phyloP scores from a whole-genome alignment of 2,113 vertebrate species.

The Collichthys lucidus region DNA sequence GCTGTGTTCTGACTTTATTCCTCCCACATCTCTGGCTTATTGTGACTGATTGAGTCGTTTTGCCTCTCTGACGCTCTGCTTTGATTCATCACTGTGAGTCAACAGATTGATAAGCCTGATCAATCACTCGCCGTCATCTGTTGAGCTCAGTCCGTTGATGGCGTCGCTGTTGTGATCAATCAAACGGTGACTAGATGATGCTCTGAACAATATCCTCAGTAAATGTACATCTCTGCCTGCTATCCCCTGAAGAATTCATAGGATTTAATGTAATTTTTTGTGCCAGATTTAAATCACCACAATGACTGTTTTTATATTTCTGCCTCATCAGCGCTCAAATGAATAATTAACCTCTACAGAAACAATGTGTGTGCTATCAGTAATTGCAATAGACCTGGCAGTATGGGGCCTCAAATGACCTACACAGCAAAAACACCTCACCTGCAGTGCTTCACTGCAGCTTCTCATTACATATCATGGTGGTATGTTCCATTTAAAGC shows the following conservation, averaged over 20 bases:
- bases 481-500: neutral
- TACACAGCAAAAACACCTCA: neutral
- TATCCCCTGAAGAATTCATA: neutral
- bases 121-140: neutral
- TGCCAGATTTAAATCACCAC: neutral
- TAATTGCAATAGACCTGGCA: neutral
- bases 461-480: neutral
- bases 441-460: constrained; percentile 1
- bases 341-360: neutral
- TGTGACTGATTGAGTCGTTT: neutral
- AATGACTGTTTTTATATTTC: neutral
- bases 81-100: constrained; percentile 14
- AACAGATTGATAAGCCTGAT: neutral
- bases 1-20: neutral
- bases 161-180: neutral
- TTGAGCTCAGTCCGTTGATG: constrained; percentile 3
- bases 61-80: neutral
- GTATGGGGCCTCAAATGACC: neutral
- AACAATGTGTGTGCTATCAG: neutral
- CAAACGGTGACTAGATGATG: neutral
- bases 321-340: neutral
- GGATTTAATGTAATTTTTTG: neutral
- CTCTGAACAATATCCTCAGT: neutral
- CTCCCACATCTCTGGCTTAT: constrained; percentile 9
- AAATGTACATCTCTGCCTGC: neutral